These are phyloP conservation scores for Lithosia quadra DNA, from an alignment of 2,888 invertebrate genomes.

Conservation along the genomic window DNA sequence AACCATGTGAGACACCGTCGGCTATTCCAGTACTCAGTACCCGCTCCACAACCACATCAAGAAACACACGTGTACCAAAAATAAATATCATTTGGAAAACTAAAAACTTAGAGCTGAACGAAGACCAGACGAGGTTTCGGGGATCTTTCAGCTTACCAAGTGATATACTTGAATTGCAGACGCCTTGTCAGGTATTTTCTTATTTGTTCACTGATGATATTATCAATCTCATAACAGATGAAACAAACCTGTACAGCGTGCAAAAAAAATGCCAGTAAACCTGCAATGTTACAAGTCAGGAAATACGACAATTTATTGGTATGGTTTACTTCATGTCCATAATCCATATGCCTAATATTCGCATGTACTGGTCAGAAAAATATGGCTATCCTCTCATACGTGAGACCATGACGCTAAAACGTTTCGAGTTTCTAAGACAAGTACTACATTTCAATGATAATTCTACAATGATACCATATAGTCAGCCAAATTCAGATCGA, in stretches of 20 bases:
- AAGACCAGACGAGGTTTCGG: slow-evolving; percentile 31
- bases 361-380: slow-evolving; percentile 27
- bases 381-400: slow-evolving; percentile 17
- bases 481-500: slow-evolving; percentile 24
- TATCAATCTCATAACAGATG: slow-evolving; percentile 20
- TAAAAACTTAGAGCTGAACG: slow-evolving; percentile 33
- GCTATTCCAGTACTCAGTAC: slow-evolving; percentile 23
- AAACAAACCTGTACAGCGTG: slow-evolving; percentile 25
- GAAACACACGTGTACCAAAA: slow-evolving; percentile 28
- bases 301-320: slow-evolving; percentile 35
- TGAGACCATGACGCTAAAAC: slow-evolving; percentile 24
- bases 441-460: slow-evolving; percentile 36
- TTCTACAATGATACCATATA: slow-evolving; percentile 23
- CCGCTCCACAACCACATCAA: slow-evolving; percentile 17
- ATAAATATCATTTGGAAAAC: slow-evolving; percentile 36
- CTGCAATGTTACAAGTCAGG: slow-evolving; percentile 19
- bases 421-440: slow-evolving; percentile 24
- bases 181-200: slow-evolving; percentile 25
- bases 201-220: slow-evolving; percentile 32
- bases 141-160: slow-evolving; percentile 25
- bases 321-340: slow-evolving; percentile 40
- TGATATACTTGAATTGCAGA: not conserved
- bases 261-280: slow-evolving; percentile 24
- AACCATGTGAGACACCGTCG: not conserved
- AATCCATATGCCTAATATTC: slow-evolving; percentile 32